Evolutionary conservation across 2,888 invertebrate species (phyloP), one percentile per base, ranked within the genome.

Genomic region (Hipparchia sbordonii): DNA sequence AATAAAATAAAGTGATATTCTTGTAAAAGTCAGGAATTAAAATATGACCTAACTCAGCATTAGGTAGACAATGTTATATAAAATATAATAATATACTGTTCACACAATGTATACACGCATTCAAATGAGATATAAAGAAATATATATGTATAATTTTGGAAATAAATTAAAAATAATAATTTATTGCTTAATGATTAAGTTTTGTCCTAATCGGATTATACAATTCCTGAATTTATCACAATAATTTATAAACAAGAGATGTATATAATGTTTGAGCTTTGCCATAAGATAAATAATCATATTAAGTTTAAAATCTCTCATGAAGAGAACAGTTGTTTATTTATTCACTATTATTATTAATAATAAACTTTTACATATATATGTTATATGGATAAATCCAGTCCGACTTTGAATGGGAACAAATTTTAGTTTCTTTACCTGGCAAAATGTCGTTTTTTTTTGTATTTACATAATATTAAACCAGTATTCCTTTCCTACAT

Each of bases 261-360:
- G 54, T 66, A 66, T 13, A 66, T 56, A 66, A 57, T 67, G 52
- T 65, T 65, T 52, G 33, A 65, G 65, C 52, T 52, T 65, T 65
- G 65, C 65, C 65, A 65, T 65, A 65, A 65, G 65, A 65, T 65
- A 48, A 33, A 13, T 5, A 62, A 23, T 13, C 8, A 2, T 57
- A 54, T n/a, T 1, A n/a, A n/a, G 48, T 63, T 48, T 9, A 23
- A 39, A 67, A 7, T 57, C 13, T 39, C 66, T 56, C 12, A 2
- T 67, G 9, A 67, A 23, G 46, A 57, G 39, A 66, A 57, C 13
- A 67, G n/a, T 65, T 65, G 12, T 65, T 65, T 33, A 52, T 33
- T 52, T 65, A 52, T 33, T 61, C 33, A 51, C 13, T 63, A 23
- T 33, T 52, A 23, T 12, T 65, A 5, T 39, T 5, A 39, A 4